Evolutionary conservation across 2,888 invertebrate genomes (phyloP), one percentile per base, ranked within the genome.

Genomic region (Dendrolimus houi): DNA sequence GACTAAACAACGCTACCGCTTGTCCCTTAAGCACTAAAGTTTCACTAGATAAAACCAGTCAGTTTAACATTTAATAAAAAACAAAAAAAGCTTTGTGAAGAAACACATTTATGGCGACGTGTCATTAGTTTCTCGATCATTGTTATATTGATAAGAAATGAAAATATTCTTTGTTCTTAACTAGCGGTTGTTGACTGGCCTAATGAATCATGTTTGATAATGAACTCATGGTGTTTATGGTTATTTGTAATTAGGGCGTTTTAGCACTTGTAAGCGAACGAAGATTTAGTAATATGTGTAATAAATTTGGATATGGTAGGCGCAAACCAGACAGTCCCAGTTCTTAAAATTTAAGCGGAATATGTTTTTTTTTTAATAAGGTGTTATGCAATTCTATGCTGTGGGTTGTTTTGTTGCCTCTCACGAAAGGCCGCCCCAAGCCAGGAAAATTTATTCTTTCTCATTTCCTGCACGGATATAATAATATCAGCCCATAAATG

Each of bases 1-100:
- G 29, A 29, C 29, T 29, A 29, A 29, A 29, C 29, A 29, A 9
- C 47, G 47, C 47, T 47, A 10, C 7, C 47, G 47, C 47, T 8
- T 47, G 6, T 47, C 9, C 9, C 47, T 9, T 47, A 47, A 47
- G 12, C 9, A 9, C 9, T 10, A 47, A 29, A 29, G 29, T 29
- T 47, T 10, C 47, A 3, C 47, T 47, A 47, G 47, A 47, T 65
- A 61, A 60, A 61, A 62, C 63, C 65, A 68, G 47, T 65, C 65
- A 66, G 64, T 55, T 29, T 53, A 47, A 47, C 47, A 47, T 47
- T 47, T 47, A 47, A 47, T 54, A 47, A 47, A 47, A 47, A 47
- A 29, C 6, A 29, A 29, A 47, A 47, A 47, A 47, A 47, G 47
- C 47, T 47, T 47, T 9, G 47, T 47, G 47, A 47, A 47, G 47